Percentiles rank a stretch among this genome's conserved stretches.
phyloP scores from a whole-genome alignment of 2,888 invertebrate species.

The Icerya purchasi region DNA sequence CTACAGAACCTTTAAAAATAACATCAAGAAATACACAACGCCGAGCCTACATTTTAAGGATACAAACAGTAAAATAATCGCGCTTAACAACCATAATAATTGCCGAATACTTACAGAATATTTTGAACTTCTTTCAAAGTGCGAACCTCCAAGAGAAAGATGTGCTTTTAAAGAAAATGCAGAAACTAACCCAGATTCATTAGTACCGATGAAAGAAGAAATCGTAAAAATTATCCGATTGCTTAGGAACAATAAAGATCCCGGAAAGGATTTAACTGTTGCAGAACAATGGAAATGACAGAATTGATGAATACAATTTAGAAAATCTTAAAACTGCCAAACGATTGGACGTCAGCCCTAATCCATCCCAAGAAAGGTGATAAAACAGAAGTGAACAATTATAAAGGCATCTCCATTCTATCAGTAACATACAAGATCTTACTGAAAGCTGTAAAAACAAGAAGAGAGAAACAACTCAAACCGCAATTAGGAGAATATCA shows the following conservation, averaged over 20 bases:
- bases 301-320: neutral
- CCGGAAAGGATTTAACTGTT: constrained; percentile 12
- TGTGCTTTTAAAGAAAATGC: neutral
- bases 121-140: constrained; percentile 2
- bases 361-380: neutral
- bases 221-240: no score
- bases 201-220: neutral
- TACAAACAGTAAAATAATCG: neutral
- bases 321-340: neutral
- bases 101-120: constrained; percentile 3
- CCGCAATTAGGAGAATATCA: constrained; percentile 11
- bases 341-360: neutral
- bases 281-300: constrained; percentile 1
- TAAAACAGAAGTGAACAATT: neutral
- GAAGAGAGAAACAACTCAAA: constrained; percentile 10
- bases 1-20: neutral
- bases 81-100: constrained; percentile 1
- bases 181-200: neutral
- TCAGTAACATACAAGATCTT: neutral
- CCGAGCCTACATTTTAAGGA: constrained; percentile 1
- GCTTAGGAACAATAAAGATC: no score
- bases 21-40: neutral
- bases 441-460: constrained; percentile 5
- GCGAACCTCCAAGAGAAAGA: constrained; percentile 9
- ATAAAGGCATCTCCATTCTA: constrained; percentile 5